Base-by-base conservation (phyloP, 2,888 invertebrate species). In the Platycheirus rosarum region DNA sequence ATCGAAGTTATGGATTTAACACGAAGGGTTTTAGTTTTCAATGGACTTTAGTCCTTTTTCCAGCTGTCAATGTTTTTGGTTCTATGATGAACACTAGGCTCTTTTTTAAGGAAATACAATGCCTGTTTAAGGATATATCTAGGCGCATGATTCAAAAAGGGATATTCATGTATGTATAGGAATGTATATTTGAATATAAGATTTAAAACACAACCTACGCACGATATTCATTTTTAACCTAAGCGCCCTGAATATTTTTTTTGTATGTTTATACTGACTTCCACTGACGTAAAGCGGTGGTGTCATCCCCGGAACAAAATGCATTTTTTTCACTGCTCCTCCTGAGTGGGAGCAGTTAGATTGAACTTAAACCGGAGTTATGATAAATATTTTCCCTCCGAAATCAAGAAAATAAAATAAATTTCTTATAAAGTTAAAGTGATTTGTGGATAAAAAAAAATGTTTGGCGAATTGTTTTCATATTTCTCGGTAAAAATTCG, bases 401-500 rank as follows among this genome's bases (percentile, higher is more conserved):
- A 37, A 40, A 40, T 40, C 35, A 18, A 53, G n/a, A n/a, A 29
- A 32, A 51, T 42, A 35, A 20, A 14, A 55, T 35, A 35, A 16
- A 4, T 32, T 46, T 14, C 20, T 44, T 20, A 5, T 3, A 14
- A 40, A 75, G 32, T 40, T 32, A 55, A 42, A 74, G 57, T 74
- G 35, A 23, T 40, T 11, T 23, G 46, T 51, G 29, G 5, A 26
- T 16, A 11, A 26, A 13, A 48, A 42, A 60, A 76, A 68, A 80
- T 79, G 79, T 71, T 84, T 68, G 74, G 79, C 69, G 84, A 84
- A 84, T 66, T 84, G 32, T 70, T 84, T 84, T 74, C 77, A 62
- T 84, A 84, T 74, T 53, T 84, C 26, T 77, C 84, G 63, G 78
- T 84, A 23, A 84, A 84, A 78, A 73, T 84, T 46, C 84, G 84